Conservation (phyloP, 2,113 vertebrate species). For the Anoura caudifer region DNA sequence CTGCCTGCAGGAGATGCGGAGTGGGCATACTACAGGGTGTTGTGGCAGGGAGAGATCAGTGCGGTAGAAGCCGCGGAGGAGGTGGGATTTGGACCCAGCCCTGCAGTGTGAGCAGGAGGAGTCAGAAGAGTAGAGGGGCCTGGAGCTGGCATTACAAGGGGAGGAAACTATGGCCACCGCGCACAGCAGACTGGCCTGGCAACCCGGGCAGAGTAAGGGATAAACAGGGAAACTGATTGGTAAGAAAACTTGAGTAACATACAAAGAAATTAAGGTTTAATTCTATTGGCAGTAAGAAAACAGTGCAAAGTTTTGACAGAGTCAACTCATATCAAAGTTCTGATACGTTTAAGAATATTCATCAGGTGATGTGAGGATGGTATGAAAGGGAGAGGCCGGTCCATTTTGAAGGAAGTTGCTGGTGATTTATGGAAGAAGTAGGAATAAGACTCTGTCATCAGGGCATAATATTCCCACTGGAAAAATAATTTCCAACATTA, state of each 20-base stretch:
- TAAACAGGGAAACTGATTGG: not conserved
- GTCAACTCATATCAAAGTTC: too few species aligned
- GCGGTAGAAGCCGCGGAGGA: not conserved
- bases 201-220: not conserved
- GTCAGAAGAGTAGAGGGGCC: not conserved
- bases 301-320: not conserved
- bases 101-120: not conserved
- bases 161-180: not conserved
- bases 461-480: not conserved
- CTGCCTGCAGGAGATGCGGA: not conserved
- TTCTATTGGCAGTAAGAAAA: not conserved
- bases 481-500: conserved; percentile 45
- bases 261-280: not conserved
- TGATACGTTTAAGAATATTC: not conserved
- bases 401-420: not conserved
- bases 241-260: not conserved
- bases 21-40: not conserved
- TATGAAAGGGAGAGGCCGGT: not conserved
- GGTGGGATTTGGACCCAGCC: not conserved
- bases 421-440: conserved; percentile 9
- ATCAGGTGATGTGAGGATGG: not conserved
- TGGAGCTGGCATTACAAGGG: not conserved
- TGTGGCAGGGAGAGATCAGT: not conserved
- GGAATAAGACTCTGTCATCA: not conserved
- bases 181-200: not conserved